Percentiles rank a stretch among this genome's conserved stretches.
Evolutionary conservation across 1,140 invertebrate species (phyloP).

Genomic region (Ceratina japonica): DNA sequence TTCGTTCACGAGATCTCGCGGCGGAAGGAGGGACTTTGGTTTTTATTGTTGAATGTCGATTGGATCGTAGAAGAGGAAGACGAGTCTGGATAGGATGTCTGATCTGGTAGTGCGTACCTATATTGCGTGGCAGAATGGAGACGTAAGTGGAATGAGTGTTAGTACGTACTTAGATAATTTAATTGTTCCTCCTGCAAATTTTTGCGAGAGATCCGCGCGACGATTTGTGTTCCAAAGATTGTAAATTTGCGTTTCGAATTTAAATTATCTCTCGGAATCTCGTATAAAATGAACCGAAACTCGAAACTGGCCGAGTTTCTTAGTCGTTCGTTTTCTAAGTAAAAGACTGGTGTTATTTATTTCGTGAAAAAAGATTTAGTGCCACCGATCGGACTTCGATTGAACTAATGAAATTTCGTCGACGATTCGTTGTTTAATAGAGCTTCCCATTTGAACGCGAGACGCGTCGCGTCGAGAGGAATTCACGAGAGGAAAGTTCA

Average conservation of each 20-base stretch:
- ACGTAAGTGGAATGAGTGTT: not conserved
- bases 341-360: constrained; percentile 50
- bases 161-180: not conserved
- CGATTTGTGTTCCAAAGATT: constrained; percentile 27
- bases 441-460: constrained; percentile 47
- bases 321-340: constrained; percentile 31
- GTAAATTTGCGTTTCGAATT: not conserved
- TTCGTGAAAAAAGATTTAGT: constrained; percentile 32
- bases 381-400: constrained; percentile 15
- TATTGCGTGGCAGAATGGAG: not conserved
- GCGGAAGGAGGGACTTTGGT: not conserved
- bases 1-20: not conserved
- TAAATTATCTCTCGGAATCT: not conserved
- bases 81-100: too few species aligned
- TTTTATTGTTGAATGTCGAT: not conserved
- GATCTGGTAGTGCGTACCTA: too few species aligned
- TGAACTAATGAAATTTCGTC: constrained; percentile 25
- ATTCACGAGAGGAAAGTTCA: not conserved
- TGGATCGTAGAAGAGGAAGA: not conserved
- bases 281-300: not conserved
- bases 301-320: constrained; percentile 14
- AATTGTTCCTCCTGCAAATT: constrained; percentile 33
- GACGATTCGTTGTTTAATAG: constrained; percentile 42
- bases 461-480: constrained; percentile 1
- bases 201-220: constrained; percentile 2